A percentile compares a stretch with the other conserved stretches of the same genome.
These are phyloP conservation scores for Gymnoscopelus braueri DNA, from an alignment of 2,797 vertebrate species.

Conservation along the genomic window DNA sequence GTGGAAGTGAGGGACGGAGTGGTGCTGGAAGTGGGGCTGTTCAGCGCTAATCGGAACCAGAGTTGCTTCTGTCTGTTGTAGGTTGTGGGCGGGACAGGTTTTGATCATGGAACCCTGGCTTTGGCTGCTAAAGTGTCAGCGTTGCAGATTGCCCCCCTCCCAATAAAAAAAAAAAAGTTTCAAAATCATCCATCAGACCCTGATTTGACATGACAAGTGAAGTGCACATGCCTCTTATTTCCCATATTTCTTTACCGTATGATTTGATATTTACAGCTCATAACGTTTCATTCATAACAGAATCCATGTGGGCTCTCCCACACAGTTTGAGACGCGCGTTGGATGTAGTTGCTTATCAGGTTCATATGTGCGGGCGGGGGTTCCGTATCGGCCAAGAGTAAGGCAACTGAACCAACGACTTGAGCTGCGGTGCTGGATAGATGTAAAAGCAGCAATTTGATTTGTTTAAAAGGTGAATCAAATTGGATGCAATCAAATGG, in stretches of 20 bases:
- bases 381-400: conserved; percentile 27
- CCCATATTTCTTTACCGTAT: conserved; percentile 60
- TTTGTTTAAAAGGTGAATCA: conserved; percentile 74
- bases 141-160: conserved; percentile 40
- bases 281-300: conserved; percentile 52
- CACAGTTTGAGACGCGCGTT: conserved; percentile 33
- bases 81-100: conserved; percentile 62
- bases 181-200: conserved; percentile 42
- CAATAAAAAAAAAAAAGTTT: conserved; percentile 27
- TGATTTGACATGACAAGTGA: conserved; percentile 68
- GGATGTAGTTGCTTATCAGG: conserved; percentile 52
- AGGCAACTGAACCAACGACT: conserved; percentile 32
- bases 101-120: conserved; percentile 60
- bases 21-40: conserved; percentile 71
- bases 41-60: conserved; percentile 83
- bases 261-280: conserved; percentile 70
- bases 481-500: conserved; percentile 60
- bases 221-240: conserved; percentile 47
- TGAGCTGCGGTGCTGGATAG: conserved; percentile 32
- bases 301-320: conserved; percentile 46
- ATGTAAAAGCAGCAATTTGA: conserved; percentile 58
- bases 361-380: conserved; percentile 42
- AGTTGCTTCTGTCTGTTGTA: conserved; percentile 80
- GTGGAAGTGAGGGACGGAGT: conserved; percentile 80
- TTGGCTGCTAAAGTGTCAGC: conserved; percentile 57